Base-by-base conservation (phyloP, 2,797 vertebrate species). In the Erpetoichthys calabaricus region DNA sequence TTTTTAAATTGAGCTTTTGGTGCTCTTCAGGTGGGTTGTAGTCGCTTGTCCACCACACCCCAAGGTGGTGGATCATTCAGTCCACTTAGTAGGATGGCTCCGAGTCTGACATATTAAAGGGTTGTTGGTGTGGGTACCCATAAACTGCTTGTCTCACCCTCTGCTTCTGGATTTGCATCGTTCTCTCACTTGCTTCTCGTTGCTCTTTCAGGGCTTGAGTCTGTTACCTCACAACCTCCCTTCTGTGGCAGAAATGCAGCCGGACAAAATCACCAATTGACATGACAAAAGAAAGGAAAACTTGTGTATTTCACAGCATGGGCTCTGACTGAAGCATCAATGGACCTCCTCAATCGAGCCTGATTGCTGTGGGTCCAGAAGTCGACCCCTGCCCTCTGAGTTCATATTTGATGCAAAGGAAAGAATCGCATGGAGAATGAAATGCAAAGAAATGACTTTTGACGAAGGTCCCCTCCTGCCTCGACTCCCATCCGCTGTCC, bases 401-500 rank as follows among this genome's bases (percentile, higher is more conserved):
- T 66, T 58, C 42, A 47, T 9, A 4, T n/a, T 63, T 60, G 65
- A 57, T 2, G 49, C 56, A 61, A 70, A 63, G 67, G 74, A 70
- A 71, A 69, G 70, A 75, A 75, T 73, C 75, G 79, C 80, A 81
- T 80, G 79, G 73, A 77, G 73, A 79, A 80, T 74, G 72, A 78
- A 70, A 68, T 64, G 25, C 25, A 69, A 71, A 76, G 74, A 53
- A 68, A 67, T 64, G 73, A 60, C 70, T 66, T 70, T 68, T 69
- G 64, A 65, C 58, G 44, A 25, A 8, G 9, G 44, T 45, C 44
- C 44, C 44, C 5, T 47, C 44, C n/a, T 8, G 7, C 59, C 51
- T 8, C 52, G 46, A 55, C 45, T 43, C 59, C 6, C 51, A n/a
- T 55, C 7, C 46, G 25, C 51, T 60, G 45, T 47, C 52, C 5